These are phyloP conservation scores for Sterna hirundo DNA, from an alignment of 2,113 vertebrate species.

Conservation along the genomic window DNA sequence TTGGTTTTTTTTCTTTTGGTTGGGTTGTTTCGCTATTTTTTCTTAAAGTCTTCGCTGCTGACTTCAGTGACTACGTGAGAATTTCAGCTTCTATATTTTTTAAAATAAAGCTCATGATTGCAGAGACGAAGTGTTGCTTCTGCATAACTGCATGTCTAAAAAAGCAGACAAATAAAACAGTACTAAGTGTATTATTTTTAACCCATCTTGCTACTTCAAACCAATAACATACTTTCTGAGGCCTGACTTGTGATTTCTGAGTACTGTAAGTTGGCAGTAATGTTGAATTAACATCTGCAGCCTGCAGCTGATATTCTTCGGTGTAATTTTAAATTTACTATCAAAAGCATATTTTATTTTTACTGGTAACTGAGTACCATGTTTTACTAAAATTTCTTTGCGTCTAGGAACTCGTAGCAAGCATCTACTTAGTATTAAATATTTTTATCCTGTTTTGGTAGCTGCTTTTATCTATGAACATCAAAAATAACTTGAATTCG, in stretches of 20 bases:
- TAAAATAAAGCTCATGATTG: neutral
- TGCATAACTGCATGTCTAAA: neutral
- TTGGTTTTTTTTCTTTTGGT: neutral
- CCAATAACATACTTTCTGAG: neutral
- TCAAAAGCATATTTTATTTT: neutral
- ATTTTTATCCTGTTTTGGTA: conserved; percentile 55
- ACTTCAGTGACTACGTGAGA: neutral
- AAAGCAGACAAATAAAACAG: neutral
- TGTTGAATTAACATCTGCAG: neutral
- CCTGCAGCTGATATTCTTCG: neutral
- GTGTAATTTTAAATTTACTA: conserved; percentile 3
- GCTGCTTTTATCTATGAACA: conserved; percentile 53
- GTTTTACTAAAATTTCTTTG: neutral
- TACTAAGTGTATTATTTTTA: neutral
- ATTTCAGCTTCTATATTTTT: neutral
- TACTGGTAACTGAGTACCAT: neutral
- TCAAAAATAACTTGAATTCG: conserved; percentile 65
- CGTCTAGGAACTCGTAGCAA: neutral
- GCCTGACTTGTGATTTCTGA: neutral
- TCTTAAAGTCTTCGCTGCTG: neutral
- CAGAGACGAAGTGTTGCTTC: neutral
- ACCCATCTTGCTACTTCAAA: neutral
- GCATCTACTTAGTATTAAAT: conserved; percentile 21
- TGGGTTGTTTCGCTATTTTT: neutral
- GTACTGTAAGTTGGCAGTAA: neutral